Conservation (phyloP, 2,113 vertebrate species). For the Gymnorhina tibicen region DNA sequence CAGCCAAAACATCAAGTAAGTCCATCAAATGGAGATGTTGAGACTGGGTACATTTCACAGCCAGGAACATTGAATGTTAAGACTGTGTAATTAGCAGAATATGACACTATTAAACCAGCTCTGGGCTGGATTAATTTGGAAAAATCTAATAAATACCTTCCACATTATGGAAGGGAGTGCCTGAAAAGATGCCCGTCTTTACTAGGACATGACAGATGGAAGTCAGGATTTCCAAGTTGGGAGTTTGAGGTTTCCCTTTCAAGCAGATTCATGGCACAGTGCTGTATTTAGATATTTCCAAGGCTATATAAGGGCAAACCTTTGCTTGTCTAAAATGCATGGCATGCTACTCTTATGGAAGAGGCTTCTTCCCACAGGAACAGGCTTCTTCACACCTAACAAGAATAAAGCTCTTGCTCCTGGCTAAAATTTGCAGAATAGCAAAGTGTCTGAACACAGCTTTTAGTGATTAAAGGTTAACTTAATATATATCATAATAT, state of each 20-base stretch:
- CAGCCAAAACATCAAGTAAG: slow-evolving; percentile 47
- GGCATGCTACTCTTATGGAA: not conserved
- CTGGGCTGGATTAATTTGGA: slow-evolving; percentile 42
- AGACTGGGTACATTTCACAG: slow-evolving; percentile 47
- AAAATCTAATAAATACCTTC: slow-evolving; percentile 32
- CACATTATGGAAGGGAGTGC: not conserved
- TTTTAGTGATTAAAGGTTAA: slow-evolving; percentile 21
- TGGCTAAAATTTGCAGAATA: slow-evolving; percentile 16
- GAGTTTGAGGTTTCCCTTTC: not conserved
- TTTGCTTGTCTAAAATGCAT: not conserved
- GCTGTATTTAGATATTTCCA: not conserved
- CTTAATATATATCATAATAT: not conserved
- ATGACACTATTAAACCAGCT: slow-evolving; percentile 37
- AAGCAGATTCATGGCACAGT: not conserved
- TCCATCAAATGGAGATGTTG: slow-evolving; percentile 50
- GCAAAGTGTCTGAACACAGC: not conserved
- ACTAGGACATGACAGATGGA: not conserved
- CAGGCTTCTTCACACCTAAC: not conserved
- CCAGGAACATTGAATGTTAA: slow-evolving; percentile 22
- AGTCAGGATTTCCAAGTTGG: not conserved
- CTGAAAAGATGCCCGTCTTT: not conserved
- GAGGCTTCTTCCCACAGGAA: not conserved
- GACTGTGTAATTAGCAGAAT: slow-evolving; percentile 46
- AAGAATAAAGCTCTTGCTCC: not conserved
- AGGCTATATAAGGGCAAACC: not conserved